Base-by-base conservation (phyloP, 1,140 invertebrate species). In the Neuroterus valhalla region DNA sequence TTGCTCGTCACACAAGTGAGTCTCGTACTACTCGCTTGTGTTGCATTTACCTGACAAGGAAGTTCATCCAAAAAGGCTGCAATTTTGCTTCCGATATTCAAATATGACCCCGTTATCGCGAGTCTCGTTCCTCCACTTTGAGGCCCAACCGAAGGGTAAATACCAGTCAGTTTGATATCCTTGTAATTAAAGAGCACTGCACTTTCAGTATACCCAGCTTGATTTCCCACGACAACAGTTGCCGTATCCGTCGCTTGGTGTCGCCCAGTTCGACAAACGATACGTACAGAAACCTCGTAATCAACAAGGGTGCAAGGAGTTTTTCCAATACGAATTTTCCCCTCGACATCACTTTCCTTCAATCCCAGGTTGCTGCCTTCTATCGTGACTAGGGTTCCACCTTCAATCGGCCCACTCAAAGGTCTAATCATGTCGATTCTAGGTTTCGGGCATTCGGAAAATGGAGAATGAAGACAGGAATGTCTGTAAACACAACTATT, bases 341-440 rank as follows among this genome's bases (percentile, higher is more conserved):
- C 96, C 46, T 92, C 91, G 0, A 99, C 96, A 89, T 99, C 98
- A 83, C 95, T 94, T 81, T 96, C 93, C 77, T 94, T 94, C 66
- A 98, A 92, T 0, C 98, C 98, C 26, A 99, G 92, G 91, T 99
- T 99, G 84, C 96, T 96, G 8, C 98, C 98, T 91, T 96, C 95
- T 72, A 99, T 99, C 8, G 97, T 98, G 0, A 99, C 94, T 43
- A 97, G 87, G 21, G 98, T 99, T 1, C 98, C 98, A 31, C 98
- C 98, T 91, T 98, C 96, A 66, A 98, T 93, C 11, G 98, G 98
- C 14, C 98, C 98, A 86, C 95, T 97, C 23, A 97, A 85, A 0
- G 98, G 98, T 87, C 95, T 96, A 78, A 99, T 98, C 93, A 97
- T 96, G 88, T 98, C 96, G 84, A 99, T 98, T 78, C 96, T 91